A percentile compares a stretch with the other conserved stretches of the same genome.
These are phyloP conservation scores for Cerceris rybyensis DNA, from an alignment of 2,888 invertebrate species.

Conservation along the genomic window DNA sequence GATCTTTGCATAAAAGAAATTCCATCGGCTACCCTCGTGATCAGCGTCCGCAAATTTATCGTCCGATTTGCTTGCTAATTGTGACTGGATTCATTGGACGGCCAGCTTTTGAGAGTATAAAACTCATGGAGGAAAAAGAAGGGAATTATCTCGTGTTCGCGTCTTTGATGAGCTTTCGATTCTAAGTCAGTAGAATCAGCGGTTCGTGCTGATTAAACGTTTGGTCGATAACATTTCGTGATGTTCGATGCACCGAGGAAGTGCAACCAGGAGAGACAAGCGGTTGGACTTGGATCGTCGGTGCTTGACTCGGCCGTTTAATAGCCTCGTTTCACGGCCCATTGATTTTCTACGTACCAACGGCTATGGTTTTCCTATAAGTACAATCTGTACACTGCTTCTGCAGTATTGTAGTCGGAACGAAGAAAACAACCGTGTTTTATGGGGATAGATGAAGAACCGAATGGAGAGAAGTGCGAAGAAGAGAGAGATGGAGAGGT, in stretches of 20 bases:
- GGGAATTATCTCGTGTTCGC: neutral
- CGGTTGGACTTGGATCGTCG: conserved; percentile 63
- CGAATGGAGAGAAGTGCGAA: no score
- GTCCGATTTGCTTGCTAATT: no score
- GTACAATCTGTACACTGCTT: conserved; percentile 31
- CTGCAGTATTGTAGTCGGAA: conserved; percentile 33
- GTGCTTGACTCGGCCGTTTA: conserved; percentile 71
- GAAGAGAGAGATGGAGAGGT: no score
- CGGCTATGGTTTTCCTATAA: conserved; percentile 48
- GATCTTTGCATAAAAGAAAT: no score
- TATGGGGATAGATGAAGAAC: neutral
- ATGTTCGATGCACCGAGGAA: conserved; percentile 41
- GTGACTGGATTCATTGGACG: no score
- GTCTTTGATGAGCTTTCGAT: neutral
- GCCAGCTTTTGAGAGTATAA: no score
- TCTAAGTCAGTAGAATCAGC: conserved; percentile 4
- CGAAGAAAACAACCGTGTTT: conserved; percentile 4
- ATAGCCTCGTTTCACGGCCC: conserved; percentile 75
- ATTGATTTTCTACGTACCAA: conserved; percentile 65
- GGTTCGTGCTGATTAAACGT: conserved; percentile 48
- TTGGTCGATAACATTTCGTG: conserved; percentile 44
- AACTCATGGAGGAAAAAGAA: no score
- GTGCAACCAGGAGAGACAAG: conserved; percentile 54
- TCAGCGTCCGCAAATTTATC: no score
- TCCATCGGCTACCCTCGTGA: no score